Percentiles rank a stretch among this genome's conserved stretches.
Evolutionary conservation across 2,888 invertebrate genomes (phyloP).

Genomic region (Pandemis heparana): DNA sequence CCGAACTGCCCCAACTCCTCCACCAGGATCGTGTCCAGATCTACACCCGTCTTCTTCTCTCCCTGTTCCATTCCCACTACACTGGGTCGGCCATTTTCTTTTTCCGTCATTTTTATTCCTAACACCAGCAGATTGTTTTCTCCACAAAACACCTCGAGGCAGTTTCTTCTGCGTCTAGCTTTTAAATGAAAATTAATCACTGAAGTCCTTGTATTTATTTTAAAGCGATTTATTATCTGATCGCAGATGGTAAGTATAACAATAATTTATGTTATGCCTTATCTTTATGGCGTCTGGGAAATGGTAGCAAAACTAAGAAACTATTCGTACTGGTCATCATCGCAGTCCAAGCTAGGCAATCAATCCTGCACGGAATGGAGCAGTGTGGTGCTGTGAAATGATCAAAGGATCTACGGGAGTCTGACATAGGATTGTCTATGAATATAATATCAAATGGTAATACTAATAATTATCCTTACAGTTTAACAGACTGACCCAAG

Average conservation of each 20-base stretch:
- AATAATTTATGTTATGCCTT: slow-evolving; percentile 12
- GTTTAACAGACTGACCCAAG: no score
- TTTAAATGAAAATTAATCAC: neutral
- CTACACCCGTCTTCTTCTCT: slow-evolving; percentile 34
- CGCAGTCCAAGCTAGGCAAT: neutral
- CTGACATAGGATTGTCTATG: no score
- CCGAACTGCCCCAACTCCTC: slow-evolving; percentile 82
- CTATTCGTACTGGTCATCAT: neutral
- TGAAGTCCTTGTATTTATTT: slow-evolving; percentile 12
- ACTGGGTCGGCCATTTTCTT: neutral
- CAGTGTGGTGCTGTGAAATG: no score
- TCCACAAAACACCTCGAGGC: neutral
- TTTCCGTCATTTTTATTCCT: slow-evolving; percentile 3
- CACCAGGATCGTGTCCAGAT: slow-evolving; percentile 68
- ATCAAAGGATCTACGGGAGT: no score
- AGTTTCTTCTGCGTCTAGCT: neutral
- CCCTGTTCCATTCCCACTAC: slow-evolving; percentile 13
- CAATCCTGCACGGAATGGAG: neutral
- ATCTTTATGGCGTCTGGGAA: slow-evolving; percentile 22
- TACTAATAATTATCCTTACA: no score
- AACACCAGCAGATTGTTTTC: neutral
- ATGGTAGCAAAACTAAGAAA: neutral
- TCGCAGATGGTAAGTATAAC: slow-evolving; percentile 17
- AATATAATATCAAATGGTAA: no score
- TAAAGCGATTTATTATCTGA: slow-evolving; percentile 27